phyloP scores from a whole-genome alignment of 2,113 vertebrate genomes.

The Seriola quinqueradiata region DNA sequence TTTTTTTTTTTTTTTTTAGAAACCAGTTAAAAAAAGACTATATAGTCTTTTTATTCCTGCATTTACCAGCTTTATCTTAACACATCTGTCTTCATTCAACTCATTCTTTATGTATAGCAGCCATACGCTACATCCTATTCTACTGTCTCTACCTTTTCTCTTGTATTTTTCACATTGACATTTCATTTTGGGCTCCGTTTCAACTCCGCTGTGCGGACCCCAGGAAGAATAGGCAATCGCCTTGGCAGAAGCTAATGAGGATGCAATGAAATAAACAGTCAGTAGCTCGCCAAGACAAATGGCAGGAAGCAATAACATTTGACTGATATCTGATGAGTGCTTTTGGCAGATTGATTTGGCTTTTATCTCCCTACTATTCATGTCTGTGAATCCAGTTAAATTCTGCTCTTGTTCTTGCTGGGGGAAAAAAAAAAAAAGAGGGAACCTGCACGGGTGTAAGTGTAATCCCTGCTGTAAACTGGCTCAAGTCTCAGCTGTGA shows the following conservation, averaged over 20 bases:
- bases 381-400: constrained; percentile 4
- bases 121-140: not conserved
- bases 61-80: not conserved
- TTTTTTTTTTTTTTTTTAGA: not conserved
- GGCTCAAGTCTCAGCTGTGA: not conserved
- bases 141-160: not conserved
- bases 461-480: not conserved
- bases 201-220: constrained; percentile 1
- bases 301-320: constrained; percentile 36
- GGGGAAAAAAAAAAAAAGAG: not conserved
- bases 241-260: constrained; percentile 47
- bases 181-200: constrained; percentile 17
- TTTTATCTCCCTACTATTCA: constrained; percentile 28
- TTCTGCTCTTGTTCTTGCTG: not conserved
- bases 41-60: not conserved
- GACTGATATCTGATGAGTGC: constrained; percentile 33
- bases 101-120: no score
- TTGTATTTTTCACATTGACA: not conserved
- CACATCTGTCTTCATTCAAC: no score
- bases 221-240: constrained; percentile 15
- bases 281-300: constrained; percentile 36
- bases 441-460: not conserved
- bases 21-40: no score
- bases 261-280: constrained; percentile 56
- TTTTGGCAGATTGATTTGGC: constrained; percentile 52